Percentiles rank a stretch among this genome's conserved stretches.
Conservation (phyloP, 1,140 invertebrate genomes). For the Drosophila asahinai region DNA sequence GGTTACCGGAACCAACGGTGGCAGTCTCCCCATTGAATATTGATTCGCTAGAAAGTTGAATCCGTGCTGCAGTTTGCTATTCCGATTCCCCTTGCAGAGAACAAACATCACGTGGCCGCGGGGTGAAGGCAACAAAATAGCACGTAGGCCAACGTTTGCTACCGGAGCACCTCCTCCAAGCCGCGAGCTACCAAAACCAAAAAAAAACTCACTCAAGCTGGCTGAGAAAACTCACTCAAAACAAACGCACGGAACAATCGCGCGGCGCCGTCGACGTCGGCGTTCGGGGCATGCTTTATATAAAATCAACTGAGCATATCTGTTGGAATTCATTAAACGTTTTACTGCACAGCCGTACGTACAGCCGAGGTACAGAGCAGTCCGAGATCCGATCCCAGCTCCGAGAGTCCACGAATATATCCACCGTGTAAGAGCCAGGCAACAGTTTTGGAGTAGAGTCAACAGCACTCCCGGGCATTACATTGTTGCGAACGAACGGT, state of each 20-base stretch:
- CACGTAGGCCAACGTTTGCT: constrained; percentile 59
- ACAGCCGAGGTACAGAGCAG: constrained; percentile 15
- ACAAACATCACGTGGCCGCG: constrained; percentile 63
- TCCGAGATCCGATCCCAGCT: constrained; percentile 41
- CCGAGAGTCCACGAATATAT: constrained; percentile 29
- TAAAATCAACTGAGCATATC: constrained; percentile 85
- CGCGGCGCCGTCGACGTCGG: constrained; percentile 46
- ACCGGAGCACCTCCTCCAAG: constrained; percentile 2
- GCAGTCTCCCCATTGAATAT: constrained; percentile 22
- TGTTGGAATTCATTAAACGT: constrained; percentile 85
- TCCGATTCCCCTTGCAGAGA: constrained; percentile 53
- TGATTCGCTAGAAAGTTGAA: constrained; percentile 69
- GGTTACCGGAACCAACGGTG: constrained; percentile 60
- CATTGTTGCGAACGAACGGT: constrained; percentile 15
- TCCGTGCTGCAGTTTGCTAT: constrained; percentile 23
- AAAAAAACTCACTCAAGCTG: constrained; percentile 24
- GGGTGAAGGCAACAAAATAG: constrained; percentile 20
- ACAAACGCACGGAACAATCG: constrained; percentile 69
- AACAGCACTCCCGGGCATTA: constrained; percentile 22
- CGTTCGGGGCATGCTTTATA: constrained; percentile 77
- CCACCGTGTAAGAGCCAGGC: constrained; percentile 46
- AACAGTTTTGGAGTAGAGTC: constrained; percentile 18
- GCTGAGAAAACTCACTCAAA: constrained; percentile 68
- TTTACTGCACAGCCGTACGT: constrained; percentile 79
- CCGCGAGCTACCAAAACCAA: not conserved